phyloP scores from a whole-genome alignment of 2,888 invertebrate species.

The Amitus sp. region DNA sequence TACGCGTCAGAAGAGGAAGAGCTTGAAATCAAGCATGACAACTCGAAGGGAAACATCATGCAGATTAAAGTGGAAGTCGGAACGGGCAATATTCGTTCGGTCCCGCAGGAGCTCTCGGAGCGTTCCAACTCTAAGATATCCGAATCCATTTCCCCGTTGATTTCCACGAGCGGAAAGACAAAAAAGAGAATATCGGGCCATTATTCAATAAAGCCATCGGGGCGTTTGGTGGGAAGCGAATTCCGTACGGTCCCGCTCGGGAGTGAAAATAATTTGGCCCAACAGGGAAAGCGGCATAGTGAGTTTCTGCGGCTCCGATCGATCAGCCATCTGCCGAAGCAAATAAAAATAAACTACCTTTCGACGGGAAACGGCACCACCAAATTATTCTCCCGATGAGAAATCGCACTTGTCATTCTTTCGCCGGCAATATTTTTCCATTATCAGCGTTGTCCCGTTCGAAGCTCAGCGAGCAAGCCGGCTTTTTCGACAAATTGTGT shows the following conservation, averaged over 20 bases:
- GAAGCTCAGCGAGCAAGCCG: background rate
- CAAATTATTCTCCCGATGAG: constrained; percentile 26
- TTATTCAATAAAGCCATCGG: background rate
- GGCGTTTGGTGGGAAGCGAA: background rate
- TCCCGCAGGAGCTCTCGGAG: background rate
- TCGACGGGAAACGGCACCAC: constrained; percentile 29
- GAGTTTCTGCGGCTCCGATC: constrained; percentile 33
- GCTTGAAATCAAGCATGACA: background rate
- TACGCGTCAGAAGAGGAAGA: background rate
- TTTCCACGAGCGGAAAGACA: background rate
- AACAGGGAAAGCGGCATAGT: constrained; percentile 29
- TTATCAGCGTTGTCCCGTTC: constrained; percentile 19
- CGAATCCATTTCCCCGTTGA: background rate
- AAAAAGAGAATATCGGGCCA: background rate
- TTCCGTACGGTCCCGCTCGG: background rate
- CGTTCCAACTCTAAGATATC: background rate
- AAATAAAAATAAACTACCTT: constrained; percentile 40
- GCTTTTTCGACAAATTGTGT: constrained; percentile 5
- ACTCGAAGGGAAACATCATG: background rate
- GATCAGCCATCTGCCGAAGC: constrained; percentile 32
- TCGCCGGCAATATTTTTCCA: constrained; percentile 39
- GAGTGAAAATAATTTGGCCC: constrained; percentile 25
- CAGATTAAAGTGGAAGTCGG: background rate
- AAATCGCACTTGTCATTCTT: constrained; percentile 27
- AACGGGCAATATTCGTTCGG: background rate